Conservation (phyloP, 2,888 invertebrate species). For the Nemotelus pantherinus region DNA sequence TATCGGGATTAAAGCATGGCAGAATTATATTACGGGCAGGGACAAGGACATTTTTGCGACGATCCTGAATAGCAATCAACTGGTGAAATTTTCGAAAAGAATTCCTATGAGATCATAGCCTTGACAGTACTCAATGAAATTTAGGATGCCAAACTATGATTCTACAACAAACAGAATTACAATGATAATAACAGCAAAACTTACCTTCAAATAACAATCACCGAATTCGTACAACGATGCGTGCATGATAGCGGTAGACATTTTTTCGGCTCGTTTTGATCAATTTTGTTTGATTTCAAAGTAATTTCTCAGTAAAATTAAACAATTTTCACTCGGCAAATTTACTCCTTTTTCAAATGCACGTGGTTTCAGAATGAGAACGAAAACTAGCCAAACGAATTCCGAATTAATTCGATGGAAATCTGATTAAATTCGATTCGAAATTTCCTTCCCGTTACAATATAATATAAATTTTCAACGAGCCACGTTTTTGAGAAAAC, state of each 20-base stretch:
- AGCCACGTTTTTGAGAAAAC: no score
- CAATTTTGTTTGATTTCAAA: slow-evolving; percentile 15
- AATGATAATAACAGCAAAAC: not conserved
- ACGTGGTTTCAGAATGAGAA: not conserved
- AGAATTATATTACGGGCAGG: no score
- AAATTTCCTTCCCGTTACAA: no score
- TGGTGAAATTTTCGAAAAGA: no score
- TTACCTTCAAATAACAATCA: slow-evolving; percentile 49
- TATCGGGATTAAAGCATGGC: no score
- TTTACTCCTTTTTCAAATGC: not conserved
- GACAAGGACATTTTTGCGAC: no score
- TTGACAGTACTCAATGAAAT: no score
- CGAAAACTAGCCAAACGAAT: not conserved
- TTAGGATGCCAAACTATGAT: no score
- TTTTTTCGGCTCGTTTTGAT: slow-evolving; percentile 42
- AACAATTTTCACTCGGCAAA: not conserved
- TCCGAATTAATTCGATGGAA: not conserved
- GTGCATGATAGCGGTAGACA: slow-evolving; percentile 51
- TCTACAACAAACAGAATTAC: not conserved
- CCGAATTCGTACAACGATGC: slow-evolving; percentile 50
- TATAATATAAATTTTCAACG: no score
- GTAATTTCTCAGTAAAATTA: not conserved
- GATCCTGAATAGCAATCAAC: no score
- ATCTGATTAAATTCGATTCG: no score
- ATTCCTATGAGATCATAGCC: no score